phyloP scores from a whole-genome alignment of 2,888 invertebrate genomes.

The Mesorhabditis sp. region DNA sequence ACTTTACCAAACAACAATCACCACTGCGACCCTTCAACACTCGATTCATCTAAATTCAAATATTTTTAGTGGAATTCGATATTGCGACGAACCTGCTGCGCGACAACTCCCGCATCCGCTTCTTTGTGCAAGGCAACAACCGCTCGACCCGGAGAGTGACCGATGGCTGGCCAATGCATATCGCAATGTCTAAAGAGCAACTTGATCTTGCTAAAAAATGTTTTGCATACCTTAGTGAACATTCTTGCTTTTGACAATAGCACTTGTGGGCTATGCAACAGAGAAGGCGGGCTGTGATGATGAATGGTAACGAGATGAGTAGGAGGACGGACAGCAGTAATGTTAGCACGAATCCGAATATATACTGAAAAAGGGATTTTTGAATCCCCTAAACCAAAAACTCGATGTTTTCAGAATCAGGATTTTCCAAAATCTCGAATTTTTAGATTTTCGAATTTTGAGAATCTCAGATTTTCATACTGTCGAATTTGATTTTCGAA shows the following conservation, averaged over 20 bases:
- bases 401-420: too few relatives aligned
- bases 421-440: too few relatives aligned
- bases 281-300: background rate
- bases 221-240: slow-evolving; percentile 1
- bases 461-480: too few relatives aligned
- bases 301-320: background rate
- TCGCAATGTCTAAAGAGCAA: background rate
- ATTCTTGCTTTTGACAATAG: background rate
- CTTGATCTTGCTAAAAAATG: background rate
- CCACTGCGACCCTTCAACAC: background rate
- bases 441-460: too few relatives aligned
- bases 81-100: background rate
- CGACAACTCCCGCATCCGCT: background rate
- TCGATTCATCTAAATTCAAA: background rate
- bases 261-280: background rate
- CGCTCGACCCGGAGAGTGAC: background rate
- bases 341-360: background rate
- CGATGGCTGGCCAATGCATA: slow-evolving; percentile 2
- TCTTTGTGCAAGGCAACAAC: slow-evolving; percentile 3
- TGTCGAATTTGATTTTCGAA: too few relatives aligned
- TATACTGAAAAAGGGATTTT: background rate
- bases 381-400: background rate
- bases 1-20: background rate
- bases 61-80: background rate
- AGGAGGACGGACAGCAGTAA: background rate